Evolutionary conservation across 2,888 invertebrate species (phyloP), one percentile per base, ranked within the genome.

Genomic region (Bedellia somnulentella): DNA sequence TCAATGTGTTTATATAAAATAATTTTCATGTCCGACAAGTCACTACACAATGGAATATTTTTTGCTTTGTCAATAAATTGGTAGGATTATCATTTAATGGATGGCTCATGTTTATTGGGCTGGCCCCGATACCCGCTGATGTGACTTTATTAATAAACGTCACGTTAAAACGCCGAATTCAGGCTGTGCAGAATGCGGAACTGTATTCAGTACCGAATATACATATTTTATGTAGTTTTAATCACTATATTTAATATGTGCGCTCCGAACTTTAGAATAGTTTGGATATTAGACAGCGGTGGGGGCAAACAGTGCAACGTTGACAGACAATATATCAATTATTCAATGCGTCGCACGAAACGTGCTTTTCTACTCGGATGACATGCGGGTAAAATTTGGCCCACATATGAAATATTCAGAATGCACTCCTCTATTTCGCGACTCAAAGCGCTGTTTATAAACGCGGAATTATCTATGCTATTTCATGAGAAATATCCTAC

Each of bases 1-100:
- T 66, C 57, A 73, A 75, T 75, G 68, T 64, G 67, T 68, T 71
- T 71, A 73, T 71, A 71, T 75, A 73, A 75, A 75, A 73, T 73
- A 62, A 75, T 73, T 71, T 75, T 68, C 70, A 58, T 73, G 73
- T 73, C 64, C 64, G 67, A 73, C 75, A 73, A 71, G 61, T 70
- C 61, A 45, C 59, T 46, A 63, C 63, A 73, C 73, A 75, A 75
- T 68, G 48, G 57, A 51, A 59, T 57, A 64, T 73, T 73, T 75
- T 75, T 73, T 71, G 62, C 61, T 57, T 52, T 43, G 56, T 48
- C 71, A 59, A 73, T 75, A 73, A 70, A 75, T 75, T 71, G 73
- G 63, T 49, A 50, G 73, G 73, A 75, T 75, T 75, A 75, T 71
- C 70, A 68, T 71, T 71, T 73, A 75, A 73, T 73, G 73, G 70